A percentile compares a stretch with the other conserved stretches of the same genome.
Conservation (phyloP, 2,113 vertebrate species). For the Parus major region DNA sequence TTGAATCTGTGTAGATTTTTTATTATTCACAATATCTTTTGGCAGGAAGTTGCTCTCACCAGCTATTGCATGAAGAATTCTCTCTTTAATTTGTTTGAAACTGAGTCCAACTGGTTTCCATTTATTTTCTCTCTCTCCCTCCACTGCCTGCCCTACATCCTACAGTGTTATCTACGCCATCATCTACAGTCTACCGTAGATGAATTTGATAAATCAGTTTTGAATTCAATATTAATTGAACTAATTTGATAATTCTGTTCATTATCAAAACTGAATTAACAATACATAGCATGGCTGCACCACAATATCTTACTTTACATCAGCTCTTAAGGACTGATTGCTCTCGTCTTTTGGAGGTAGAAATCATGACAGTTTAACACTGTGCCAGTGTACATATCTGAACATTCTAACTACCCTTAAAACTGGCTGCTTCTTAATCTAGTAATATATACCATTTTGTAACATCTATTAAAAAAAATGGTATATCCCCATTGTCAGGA, state of each 20-base stretch:
- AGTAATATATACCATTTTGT: not conserved
- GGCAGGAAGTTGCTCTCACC: not conserved
- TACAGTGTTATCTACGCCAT: not conserved
- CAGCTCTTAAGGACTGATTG: not conserved
- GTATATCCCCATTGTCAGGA: not conserved
- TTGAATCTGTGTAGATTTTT: not conserved
- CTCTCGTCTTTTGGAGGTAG: not conserved
- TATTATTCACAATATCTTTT: not conserved
- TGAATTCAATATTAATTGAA: too few species aligned
- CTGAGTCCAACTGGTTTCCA: not conserved
- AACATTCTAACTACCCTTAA: not conserved
- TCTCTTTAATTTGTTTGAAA: not conserved
- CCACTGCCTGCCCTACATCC: accelerated
- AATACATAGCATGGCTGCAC: not conserved
- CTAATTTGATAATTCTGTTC: too few species aligned
- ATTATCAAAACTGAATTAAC: not conserved
- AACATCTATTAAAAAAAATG: not conserved
- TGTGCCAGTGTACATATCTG: not conserved
- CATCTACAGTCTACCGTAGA: not conserved
- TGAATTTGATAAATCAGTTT: too few species aligned
- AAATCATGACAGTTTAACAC: not conserved
- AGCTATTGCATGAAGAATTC: not conserved
- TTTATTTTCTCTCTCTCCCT: not conserved
- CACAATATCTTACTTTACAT: not conserved
- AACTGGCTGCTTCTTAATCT: not conserved